phyloP scores from a whole-genome alignment of 2,113 vertebrate species.

The Carassius carassius region DNA sequence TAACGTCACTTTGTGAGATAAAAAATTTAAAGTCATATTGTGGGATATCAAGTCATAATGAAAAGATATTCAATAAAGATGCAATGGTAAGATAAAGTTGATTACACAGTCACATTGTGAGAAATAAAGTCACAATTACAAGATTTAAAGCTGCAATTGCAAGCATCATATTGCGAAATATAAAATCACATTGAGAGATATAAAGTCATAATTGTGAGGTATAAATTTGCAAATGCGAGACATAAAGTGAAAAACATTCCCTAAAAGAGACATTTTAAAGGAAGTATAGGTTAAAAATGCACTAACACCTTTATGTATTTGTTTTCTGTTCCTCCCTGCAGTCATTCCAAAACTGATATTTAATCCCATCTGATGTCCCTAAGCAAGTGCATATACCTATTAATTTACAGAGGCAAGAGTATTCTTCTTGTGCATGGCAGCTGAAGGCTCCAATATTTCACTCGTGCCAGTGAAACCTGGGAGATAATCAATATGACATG shows the following conservation, averaged over 20 bases:
- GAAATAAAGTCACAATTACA: no score
- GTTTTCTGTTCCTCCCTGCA: conserved; percentile 27
- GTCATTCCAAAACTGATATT: conserved; percentile 51
- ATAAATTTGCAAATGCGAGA: no score
- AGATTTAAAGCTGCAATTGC: no score
- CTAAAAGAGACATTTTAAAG: neutral
- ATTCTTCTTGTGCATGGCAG: conserved; percentile 62
- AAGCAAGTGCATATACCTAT: conserved; percentile 66
- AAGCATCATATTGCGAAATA: no score
- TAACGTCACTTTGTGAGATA: no score
- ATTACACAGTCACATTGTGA: no score
- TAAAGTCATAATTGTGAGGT: neutral
- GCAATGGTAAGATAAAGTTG: no score
- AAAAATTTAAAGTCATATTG: no score
- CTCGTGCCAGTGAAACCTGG: conserved; percentile 72
- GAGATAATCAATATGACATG: conserved; percentile 81
- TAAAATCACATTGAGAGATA: no score
- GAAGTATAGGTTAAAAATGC: neutral
- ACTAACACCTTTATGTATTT: neutral
- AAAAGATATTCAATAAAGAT: no score
- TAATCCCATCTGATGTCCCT: conserved; percentile 57
- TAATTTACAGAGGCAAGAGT: conserved; percentile 67
- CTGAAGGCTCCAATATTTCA: conserved; percentile 74
- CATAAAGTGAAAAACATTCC: neutral
- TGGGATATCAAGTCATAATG: no score